Evolutionary conservation across 1,140 invertebrate species (phyloP), one percentile per base, ranked within the genome.

Genomic region (Pogonognathellus flavescens): DNA sequence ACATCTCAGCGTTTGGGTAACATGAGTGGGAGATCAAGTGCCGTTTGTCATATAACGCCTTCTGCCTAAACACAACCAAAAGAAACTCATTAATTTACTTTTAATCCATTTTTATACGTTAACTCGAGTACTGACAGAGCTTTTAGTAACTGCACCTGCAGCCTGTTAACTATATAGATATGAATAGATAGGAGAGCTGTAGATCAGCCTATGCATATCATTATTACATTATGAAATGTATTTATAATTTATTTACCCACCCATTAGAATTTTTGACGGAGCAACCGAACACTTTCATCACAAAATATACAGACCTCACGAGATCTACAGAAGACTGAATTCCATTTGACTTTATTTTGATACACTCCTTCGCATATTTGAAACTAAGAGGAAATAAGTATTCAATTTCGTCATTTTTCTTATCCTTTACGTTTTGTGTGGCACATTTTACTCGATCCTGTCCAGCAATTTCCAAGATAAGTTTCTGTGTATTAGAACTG

Each of bases 361-460:
- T 41, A 41, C 31, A 41, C 31, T 41, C 31, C 31, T 41, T 1
- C 0, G 41, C 41, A 50, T 76, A 76, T 18, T n/a, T n/a, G 49
- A 2, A 76, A 31, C 70, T 76, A 50, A 76, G 25, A 8, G 70
- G 70, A 50, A 76, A 76, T 49, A 76, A 76, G 49, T 50, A 5
- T 76, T n/a, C 41, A 0, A 76, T 70, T 7, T 70, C 66, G 1
- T 41, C 66, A 70, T 70, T 18, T 50, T 76, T 49, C 62, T 25
- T 20, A 11, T 11, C 8, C 1, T 11, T 6, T 9, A 31, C 4
- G n/a, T 41, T 41, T 41, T 6, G 31, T 41, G n/a, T n/a, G n/a
- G n/a, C n/a, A 41, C 31, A 14, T 76, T 50, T 2, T 49, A 76
- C 16, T 50, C 70, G 13, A n/a, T 76, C 41, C 7, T 76, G 16